Base-by-base conservation (phyloP, 2,888 invertebrate genomes). In the Emmelina monodactyla region DNA sequence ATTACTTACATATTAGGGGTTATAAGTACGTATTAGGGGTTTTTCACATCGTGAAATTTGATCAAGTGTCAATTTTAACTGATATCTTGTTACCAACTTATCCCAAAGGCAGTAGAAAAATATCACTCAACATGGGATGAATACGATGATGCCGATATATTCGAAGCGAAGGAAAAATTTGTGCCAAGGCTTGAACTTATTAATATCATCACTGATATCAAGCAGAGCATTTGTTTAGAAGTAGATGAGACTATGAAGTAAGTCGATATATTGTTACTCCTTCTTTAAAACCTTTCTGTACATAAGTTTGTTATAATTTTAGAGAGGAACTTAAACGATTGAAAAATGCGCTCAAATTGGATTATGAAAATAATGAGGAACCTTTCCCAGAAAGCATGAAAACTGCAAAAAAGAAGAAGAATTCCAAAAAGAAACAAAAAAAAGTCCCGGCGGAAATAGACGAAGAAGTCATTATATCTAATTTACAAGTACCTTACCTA, bases 201-300 rank as follows among this genome's bases (percentile, higher is more conserved):
- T 10, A 46, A 63, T 19, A 41, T 51, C 2, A 56, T 49, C 22
- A 58, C 50, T 49, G 53, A 64, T 38, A 54, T 43, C 1, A 64
- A 62, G 43, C 40, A 53, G 22, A 58, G 63, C 41, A 35, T 65
- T 6, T 43, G 58, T 28, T 45, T 47, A 12, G 34, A 42, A 22
- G 62, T 61, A 1, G 60, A 62, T 30, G 49, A 54, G 13, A 50
- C 59, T 22, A 72, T 73, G 69, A 58, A 51, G 65, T 63, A 47
- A 38, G 14, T 33, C n/a, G n/a, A 25, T n/a, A 25, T 7, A n/a
- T 25, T 25, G 4, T 7, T 25, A 19, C 9, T 19, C 19, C 19
- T 19, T 6, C 19, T 6, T 19, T 19, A 19, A 9, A 6, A 19
- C 19, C 9, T 19, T 9, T 19, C 5, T 19, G 5, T 19, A 19